Percentiles rank a stretch among this genome's conserved stretches.
These are phyloP conservation scores for Torymus texanus DNA, from an alignment of 2,888 invertebrate species.

Conservation along the genomic window DNA sequence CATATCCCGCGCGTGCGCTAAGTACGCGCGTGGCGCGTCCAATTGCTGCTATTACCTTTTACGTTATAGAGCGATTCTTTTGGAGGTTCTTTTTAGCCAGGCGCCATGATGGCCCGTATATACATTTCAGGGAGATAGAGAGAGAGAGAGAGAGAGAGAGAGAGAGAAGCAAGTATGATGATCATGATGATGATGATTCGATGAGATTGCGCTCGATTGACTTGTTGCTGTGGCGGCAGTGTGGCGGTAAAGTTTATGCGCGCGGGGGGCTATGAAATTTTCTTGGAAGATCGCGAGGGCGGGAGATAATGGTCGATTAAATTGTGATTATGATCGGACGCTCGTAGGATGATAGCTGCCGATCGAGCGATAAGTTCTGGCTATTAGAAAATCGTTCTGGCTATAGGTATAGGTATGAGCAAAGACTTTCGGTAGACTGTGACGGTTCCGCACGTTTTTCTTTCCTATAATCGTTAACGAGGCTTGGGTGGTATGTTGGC, in stretches of 20 bases:
- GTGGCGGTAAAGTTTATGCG: not conserved
- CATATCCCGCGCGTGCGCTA: not conserved
- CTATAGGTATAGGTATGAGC: too few species aligned
- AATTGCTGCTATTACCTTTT: conserved; percentile 1
- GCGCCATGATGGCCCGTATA: not conserved
- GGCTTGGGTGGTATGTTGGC: too few species aligned
- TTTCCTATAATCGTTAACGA: too few species aligned
- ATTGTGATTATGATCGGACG: conserved; percentile 17
- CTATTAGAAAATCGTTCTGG: conserved; percentile 3
- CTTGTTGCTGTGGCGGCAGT: not conserved
- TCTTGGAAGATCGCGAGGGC: not conserved
- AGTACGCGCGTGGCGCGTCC: not conserved
- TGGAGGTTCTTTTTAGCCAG: not conserved
- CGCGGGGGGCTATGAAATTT: conserved; percentile 1
- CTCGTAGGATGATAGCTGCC: not conserved
- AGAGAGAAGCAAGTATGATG: not conserved
- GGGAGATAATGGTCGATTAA: conserved; percentile 8
- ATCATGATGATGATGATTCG: not conserved
- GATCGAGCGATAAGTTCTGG: not conserved
- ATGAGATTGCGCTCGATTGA: conserved; percentile 27
- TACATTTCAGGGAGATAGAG: too few species aligned
- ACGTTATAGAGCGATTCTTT: not conserved
- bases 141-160: too few species aligned
- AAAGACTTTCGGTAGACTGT: too few species aligned
- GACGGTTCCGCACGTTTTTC: too few species aligned